These are phyloP conservation scores for Clusia tigrina DNA, from an alignment of 2,888 invertebrate genomes.

Conservation along the genomic window DNA sequence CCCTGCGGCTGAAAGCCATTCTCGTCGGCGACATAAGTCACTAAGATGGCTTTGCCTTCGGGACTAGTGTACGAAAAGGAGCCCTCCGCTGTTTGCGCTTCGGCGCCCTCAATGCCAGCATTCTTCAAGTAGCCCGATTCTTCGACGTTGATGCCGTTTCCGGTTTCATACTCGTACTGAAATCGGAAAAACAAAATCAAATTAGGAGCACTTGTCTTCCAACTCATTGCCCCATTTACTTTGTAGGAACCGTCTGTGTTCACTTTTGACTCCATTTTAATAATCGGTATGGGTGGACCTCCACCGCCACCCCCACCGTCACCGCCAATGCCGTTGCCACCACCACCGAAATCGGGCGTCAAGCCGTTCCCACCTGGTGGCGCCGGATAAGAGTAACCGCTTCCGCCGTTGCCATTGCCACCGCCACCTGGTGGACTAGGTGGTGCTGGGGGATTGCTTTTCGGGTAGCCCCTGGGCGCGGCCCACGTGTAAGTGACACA, in stretches of 20 bases:
- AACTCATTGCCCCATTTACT: constrained; percentile 40
- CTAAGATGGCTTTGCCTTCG: constrained; percentile 72
- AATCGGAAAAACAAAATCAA: constrained; percentile 7
- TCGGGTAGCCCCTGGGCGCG: constrained; percentile 38
- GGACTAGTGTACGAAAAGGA: constrained; percentile 76
- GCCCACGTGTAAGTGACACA: neutral
- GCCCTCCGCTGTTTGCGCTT: constrained; percentile 75
- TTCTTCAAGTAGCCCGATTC: constrained; percentile 78
- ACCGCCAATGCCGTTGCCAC: constrained; percentile 33
- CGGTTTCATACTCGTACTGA: constrained; percentile 77
- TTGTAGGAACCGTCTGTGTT: constrained; percentile 60
- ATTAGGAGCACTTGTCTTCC: no score
- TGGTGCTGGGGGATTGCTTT: constrained; percentile 20
- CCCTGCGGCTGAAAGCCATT: constrained; percentile 72
- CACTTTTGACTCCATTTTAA: constrained; percentile 58
- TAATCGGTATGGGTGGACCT: constrained; percentile 56
- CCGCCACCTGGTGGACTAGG: constrained; percentile 26
- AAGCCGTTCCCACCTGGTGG: constrained; percentile 40
- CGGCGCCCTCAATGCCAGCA: constrained; percentile 71
- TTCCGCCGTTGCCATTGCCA: constrained; percentile 32
- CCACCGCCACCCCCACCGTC: constrained; percentile 39
- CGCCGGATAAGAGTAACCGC: constrained; percentile 43
- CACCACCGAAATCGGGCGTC: constrained; percentile 38
- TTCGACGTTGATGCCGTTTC: constrained; percentile 76
- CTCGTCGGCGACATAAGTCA: constrained; percentile 77